Conservation (phyloP, 2,113 vertebrate species). For the human (Homo sapiens) region GRCh38 chr13:30142501-30143000, state of each 20-base stretch:
- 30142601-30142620: background rate
- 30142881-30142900: background rate
- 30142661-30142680: background rate
- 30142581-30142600: no score
- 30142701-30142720: no score
- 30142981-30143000: slow-evolving; percentile 17
- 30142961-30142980: rapidly evolving
- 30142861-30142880: background rate
- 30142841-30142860: background rate
- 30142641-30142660: background rate
- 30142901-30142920: background rate
- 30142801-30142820: background rate
- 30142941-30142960: rapidly evolving
- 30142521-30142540: background rate
- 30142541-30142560: background rate
- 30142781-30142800: background rate
- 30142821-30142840: background rate
- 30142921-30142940: background rate
- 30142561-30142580: background rate
- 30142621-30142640: background rate
- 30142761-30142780: background rate
- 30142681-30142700: background rate
- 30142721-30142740: background rate
- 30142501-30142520: background rate
- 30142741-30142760: background rate